Percentiles rank a stretch among this genome's conserved stretches.
These are phyloP conservation scores for Steatocranus sp. DNA, from an alignment of 2,797 vertebrate genomes.

Conservation along the genomic window DNA sequence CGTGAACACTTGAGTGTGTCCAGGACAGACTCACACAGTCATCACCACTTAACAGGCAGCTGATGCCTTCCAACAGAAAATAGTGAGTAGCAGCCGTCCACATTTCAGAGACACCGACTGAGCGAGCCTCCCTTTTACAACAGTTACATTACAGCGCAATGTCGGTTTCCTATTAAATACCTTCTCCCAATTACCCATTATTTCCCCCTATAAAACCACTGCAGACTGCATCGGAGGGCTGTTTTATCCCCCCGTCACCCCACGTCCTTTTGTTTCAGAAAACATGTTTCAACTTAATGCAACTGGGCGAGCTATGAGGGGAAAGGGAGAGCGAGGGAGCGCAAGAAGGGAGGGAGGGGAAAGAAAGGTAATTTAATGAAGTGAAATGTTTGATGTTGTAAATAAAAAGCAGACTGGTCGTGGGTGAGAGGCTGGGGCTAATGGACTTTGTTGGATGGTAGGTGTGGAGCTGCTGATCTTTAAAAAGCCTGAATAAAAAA, in stretches of 20 bases:
- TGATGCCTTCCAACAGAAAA: constrained; percentile 52
- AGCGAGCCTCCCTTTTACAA: constrained; percentile 63
- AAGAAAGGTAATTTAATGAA: constrained; percentile 78
- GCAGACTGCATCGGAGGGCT: constrained; percentile 72
- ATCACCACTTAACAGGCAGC: constrained; percentile 48
- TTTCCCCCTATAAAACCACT: constrained; percentile 79
- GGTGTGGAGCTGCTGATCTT: constrained; percentile 79
- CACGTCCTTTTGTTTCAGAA: constrained; percentile 76
- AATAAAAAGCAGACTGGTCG: constrained; percentile 78
- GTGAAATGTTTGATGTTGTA: constrained; percentile 83
- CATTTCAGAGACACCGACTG: constrained; percentile 53
- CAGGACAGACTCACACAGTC: constrained; percentile 36
- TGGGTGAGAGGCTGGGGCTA: constrained; percentile 70
- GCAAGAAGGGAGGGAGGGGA: constrained; percentile 33
- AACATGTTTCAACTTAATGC: constrained; percentile 79
- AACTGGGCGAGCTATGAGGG: constrained; percentile 36
- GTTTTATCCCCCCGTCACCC: constrained; percentile 64
- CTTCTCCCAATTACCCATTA: constrained; percentile 82
- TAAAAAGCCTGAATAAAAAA: constrained; percentile 70
- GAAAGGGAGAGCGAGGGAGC: not conserved
- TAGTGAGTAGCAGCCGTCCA: constrained; percentile 37
- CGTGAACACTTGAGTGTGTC: constrained; percentile 31
- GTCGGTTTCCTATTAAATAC: constrained; percentile 81
- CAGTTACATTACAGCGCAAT: constrained; percentile 68
- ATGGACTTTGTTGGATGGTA: constrained; percentile 74